Evolutionary conservation across 2,797 vertebrate genomes (phyloP).

Genomic region (Hoplostethus mediterraneus): DNA sequence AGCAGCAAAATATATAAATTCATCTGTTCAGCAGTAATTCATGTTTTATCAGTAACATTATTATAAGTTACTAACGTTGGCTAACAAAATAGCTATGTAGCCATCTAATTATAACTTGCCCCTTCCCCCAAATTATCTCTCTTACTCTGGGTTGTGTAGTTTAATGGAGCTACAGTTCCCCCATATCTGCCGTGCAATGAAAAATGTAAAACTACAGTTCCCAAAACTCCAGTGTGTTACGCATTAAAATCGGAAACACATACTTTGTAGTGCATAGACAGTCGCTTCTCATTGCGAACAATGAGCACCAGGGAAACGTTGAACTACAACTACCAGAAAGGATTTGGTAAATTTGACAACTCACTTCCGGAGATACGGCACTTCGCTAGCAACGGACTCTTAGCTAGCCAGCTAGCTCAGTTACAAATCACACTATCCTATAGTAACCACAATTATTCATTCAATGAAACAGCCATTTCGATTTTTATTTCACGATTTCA

Average conservation of each 20-base stretch:
- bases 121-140: conserved; percentile 59
- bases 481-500: neutral
- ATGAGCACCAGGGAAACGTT: accelerated
- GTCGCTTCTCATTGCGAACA: accelerated
- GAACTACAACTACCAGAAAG: conserved; percentile 82
- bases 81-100: conserved; percentile 57
- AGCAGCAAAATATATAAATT: neutral
- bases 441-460: neutral
- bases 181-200: accelerated
- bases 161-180: conserved; percentile 1
- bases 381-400: conserved; percentile 44
- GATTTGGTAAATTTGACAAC: conserved; percentile 77
- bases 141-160: conserved; percentile 76
- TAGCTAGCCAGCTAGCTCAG: conserved; percentile 58
- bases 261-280: conserved; percentile 67
- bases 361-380: conserved; percentile 83
- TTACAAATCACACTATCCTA: conserved; percentile 38
- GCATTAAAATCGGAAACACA: neutral
- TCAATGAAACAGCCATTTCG: neutral
- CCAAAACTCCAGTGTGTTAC: conserved; percentile 23
- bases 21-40: neutral
- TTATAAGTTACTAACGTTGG: conserved; percentile 36
- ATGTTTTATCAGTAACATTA: neutral
- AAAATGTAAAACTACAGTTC: conserved; percentile 56
- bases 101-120: conserved; percentile 52